phyloP scores from a whole-genome alignment of 2,888 invertebrate genomes.

The Gastracanthus pulcherrimus region DNA sequence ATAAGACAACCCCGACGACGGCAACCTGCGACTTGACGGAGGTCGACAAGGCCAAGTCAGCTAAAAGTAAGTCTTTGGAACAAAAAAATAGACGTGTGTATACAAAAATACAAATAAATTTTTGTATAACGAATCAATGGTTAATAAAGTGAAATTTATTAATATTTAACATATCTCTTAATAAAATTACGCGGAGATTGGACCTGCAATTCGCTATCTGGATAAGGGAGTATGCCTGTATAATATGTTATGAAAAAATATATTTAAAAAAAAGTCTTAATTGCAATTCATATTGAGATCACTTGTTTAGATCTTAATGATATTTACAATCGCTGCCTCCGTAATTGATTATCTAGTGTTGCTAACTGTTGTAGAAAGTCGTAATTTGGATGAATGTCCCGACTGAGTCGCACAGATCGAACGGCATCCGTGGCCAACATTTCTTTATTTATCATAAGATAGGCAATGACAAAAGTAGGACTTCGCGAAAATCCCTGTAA shows the following conservation, averaged over 20 bases:
- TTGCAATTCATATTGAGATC: not conserved
- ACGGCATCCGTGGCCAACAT: conserved; percentile 88
- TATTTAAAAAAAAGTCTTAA: too few species aligned
- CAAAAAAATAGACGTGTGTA: too few species aligned
- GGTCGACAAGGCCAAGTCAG: too few species aligned
- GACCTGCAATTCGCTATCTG: too few species aligned
- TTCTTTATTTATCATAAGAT: conserved; percentile 88
- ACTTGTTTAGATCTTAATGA: not conserved
- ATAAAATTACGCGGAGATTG: too few species aligned
- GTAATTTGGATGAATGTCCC: conserved; percentile 88
- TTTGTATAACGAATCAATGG: not conserved
- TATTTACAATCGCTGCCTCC: conserved; percentile 67
- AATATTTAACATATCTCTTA: not conserved
- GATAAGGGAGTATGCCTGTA: too few species aligned
- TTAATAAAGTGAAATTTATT: not conserved
- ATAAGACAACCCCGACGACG: too few species aligned
- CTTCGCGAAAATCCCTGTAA: conserved; percentile 90
- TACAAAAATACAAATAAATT: too few species aligned
- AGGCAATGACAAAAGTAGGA: conserved; percentile 89
- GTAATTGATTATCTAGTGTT: conserved; percentile 79
- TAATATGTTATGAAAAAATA: too few species aligned
- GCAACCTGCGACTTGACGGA: too few species aligned
- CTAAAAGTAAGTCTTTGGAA: too few species aligned
- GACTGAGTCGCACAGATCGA: conserved; percentile 83
- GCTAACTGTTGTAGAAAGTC: conserved; percentile 90